Evolutionary conservation across 2,797 vertebrate species (phyloP).

Genomic region (Cichlasoma orientale): DNA sequence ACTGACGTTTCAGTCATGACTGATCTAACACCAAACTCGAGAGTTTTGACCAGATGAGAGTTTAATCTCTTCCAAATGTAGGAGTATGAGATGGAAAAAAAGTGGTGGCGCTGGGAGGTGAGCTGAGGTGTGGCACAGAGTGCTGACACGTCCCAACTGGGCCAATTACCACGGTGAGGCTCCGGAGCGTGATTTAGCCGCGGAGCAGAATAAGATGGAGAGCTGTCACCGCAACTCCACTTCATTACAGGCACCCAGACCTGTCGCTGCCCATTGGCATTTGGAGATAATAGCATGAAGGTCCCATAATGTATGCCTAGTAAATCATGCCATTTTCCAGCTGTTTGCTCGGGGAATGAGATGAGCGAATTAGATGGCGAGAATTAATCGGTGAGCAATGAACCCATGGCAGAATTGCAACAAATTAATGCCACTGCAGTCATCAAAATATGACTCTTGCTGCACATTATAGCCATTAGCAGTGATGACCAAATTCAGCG

Average conservation of each 20-base stretch:
- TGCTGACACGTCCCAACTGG: slow-evolving; percentile 69
- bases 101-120: slow-evolving; percentile 55
- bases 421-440: slow-evolving; percentile 43
- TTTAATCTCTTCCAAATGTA: slow-evolving; percentile 59
- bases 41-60: slow-evolving; percentile 15
- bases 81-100: slow-evolving; percentile 62
- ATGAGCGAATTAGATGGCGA: slow-evolving; percentile 20
- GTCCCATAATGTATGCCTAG: slow-evolving; percentile 37
- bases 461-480: slow-evolving; percentile 51
- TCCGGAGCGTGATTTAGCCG: slow-evolving; percentile 49
- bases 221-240: slow-evolving; percentile 54
- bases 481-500: slow-evolving; percentile 41
- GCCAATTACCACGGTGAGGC: slow-evolving; percentile 67
- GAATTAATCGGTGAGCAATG: slow-evolving; percentile 38
- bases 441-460: slow-evolving; percentile 39
- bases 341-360: slow-evolving; percentile 37
- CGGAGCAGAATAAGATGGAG: slow-evolving; percentile 49
- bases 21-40: slow-evolving; percentile 23
- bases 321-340: slow-evolving; percentile 51
- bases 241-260: slow-evolving; percentile 51
- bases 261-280: slow-evolving; percentile 43
- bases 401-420: slow-evolving; percentile 27
- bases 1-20: slow-evolving; percentile 19
- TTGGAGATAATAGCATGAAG: slow-evolving; percentile 64
- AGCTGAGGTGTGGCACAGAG: slow-evolving; percentile 64